phyloP scores from a whole-genome alignment of 2,113 vertebrate genomes.

The Erpornis zantholeuca region DNA sequence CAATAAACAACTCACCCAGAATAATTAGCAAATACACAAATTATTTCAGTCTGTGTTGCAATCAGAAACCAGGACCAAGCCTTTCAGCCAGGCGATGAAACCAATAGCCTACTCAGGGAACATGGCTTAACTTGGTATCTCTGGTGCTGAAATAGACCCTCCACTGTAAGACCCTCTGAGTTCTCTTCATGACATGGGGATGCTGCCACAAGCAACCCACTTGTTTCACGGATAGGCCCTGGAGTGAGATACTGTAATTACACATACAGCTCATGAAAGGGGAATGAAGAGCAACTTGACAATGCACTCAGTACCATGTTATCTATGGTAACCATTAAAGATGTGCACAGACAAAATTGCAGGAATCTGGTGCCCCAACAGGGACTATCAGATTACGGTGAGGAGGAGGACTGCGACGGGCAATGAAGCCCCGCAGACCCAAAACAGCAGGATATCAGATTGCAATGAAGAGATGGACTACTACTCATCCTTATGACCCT shows the following conservation, averaged over 20 bases:
- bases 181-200: neutral
- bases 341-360: constrained; percentile 14
- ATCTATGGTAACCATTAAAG: constrained; percentile 25
- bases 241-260: neutral
- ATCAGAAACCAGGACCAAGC: neutral
- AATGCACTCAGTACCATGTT: constrained; percentile 25
- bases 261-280: neutral
- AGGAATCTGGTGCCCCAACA: neutral
- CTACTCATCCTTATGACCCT: too few relatives aligned
- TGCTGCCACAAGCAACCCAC: neutral
- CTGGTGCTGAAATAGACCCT: neutral
- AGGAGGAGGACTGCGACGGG: too few relatives aligned
- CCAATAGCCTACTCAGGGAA: neutral
- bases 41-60: neutral
- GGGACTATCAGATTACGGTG: too few relatives aligned
- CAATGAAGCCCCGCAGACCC: too few relatives aligned
- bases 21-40: neutral
- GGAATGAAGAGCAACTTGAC: neutral
- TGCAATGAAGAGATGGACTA: too few relatives aligned
- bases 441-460: too few relatives aligned
- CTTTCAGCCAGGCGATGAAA: neutral
- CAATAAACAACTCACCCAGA: neutral
- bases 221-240: neutral
- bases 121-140: too few relatives aligned
- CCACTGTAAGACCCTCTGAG: neutral